These are phyloP conservation scores for Mongoloraphidia duomilia DNA, from an alignment of 2,888 invertebrate species.

Conservation along the genomic window DNA sequence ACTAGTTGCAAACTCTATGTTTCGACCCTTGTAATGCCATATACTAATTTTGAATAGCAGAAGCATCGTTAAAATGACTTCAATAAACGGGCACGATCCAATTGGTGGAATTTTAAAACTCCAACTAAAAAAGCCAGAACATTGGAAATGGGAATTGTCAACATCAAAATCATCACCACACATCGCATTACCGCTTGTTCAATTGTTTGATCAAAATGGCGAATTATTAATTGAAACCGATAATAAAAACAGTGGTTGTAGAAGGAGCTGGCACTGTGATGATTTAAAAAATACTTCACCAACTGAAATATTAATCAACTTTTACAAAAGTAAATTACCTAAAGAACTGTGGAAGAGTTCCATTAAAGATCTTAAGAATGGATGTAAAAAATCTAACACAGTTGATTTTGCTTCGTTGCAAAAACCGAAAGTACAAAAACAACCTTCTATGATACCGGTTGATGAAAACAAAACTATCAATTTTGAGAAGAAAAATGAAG, in stretches of 20 bases:
- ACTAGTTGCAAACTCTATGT: too few relatives aligned
- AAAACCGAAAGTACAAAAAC: too few relatives aligned
- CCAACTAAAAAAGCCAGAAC: conserved; percentile 43
- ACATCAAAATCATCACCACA: conserved; percentile 47
- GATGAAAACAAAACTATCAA: conserved; percentile 3
- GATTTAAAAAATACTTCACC: conserved; percentile 2
- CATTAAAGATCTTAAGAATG: neutral
- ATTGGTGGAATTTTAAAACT: conserved; percentile 40
- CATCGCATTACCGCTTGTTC: conserved; percentile 42
- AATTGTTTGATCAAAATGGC: conserved; percentile 47
- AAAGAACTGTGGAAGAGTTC: conserved; percentile 5
- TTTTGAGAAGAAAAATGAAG: conserved; percentile 7
- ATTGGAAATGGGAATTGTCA: conserved; percentile 48
- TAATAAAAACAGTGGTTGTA: conserved; percentile 36
- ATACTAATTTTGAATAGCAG: too few relatives aligned
- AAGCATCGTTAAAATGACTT: too few relatives aligned
- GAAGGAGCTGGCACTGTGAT: conserved; percentile 23
- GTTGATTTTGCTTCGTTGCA: neutral
- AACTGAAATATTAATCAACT: neutral
- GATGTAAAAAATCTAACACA: neutral
- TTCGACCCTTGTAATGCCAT: too few relatives aligned
- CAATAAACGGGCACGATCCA: neutral
- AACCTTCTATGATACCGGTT: neutral
- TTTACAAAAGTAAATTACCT: conserved; percentile 3
- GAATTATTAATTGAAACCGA: conserved; percentile 44